Conservation (phyloP, 2,113 vertebrate species). For the Reinhardtius hippoglossoides region DNA sequence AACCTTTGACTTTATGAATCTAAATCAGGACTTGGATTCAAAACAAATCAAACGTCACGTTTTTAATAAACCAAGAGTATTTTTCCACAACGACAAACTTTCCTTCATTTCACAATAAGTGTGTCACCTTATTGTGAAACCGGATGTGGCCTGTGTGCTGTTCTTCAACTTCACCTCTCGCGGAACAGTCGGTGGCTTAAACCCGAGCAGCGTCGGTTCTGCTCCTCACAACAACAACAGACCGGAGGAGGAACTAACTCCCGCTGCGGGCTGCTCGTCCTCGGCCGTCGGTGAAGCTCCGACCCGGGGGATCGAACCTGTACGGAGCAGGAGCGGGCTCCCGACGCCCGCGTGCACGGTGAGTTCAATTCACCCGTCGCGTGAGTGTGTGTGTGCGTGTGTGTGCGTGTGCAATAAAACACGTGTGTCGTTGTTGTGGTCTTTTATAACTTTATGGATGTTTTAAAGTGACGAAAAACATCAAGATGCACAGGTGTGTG, state of each 20-base stretch:
- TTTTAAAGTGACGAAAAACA: not conserved
- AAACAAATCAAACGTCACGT: too few species aligned
- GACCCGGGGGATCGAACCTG: slow-evolving; percentile 33
- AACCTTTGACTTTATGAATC: too few species aligned
- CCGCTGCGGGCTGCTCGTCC: too few species aligned
- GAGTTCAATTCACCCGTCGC: not conserved
- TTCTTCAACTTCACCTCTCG: too few species aligned
- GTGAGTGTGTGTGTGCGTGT: not conserved
- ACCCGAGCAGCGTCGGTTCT: slow-evolving; percentile 10
- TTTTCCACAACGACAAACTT: too few species aligned
- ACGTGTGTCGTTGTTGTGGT: not conserved
- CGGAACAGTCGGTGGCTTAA: not conserved
- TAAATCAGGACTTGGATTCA: too few species aligned
- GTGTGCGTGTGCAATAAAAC: not conserved
- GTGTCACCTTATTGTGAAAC: slow-evolving; percentile 59
- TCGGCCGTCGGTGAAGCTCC: not conserved
- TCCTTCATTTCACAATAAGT: too few species aligned
- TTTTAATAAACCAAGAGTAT: too few species aligned
- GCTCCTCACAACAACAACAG: not conserved
- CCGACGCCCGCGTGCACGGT: slow-evolving; percentile 1
- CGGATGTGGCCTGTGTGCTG: not conserved
- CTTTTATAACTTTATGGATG: not conserved
- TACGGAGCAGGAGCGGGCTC: not conserved
- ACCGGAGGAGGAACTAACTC: not conserved
- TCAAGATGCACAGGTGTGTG: slow-evolving; percentile 8